Percentiles rank a stretch among this genome's conserved stretches.
Conservation (phyloP, 2,797 vertebrate genomes). For the Anguilla megastoma region DNA sequence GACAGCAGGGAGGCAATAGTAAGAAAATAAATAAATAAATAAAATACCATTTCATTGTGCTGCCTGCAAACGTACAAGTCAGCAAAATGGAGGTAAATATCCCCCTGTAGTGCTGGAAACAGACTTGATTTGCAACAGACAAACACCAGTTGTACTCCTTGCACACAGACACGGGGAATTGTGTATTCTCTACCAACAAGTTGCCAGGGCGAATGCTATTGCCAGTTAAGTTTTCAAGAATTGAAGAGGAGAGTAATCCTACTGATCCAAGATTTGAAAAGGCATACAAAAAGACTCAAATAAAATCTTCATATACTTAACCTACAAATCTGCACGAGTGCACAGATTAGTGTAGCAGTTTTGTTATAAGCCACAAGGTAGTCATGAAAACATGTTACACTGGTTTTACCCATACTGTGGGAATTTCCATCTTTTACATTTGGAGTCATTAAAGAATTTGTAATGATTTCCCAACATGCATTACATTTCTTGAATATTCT, state of each 20-base stretch:
- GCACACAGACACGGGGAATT: conserved; percentile 17
- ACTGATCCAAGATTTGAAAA: not conserved
- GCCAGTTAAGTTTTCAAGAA: conserved; percentile 28
- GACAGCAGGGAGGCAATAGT: conserved; percentile 16
- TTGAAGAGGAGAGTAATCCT: conserved; percentile 33
- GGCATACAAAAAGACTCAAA: not conserved
- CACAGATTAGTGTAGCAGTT: not conserved
- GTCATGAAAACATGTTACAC: not conserved
- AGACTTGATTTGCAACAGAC: conserved; percentile 20
- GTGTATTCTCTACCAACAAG: not conserved
- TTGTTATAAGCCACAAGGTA: not conserved
- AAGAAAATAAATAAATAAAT: conserved; percentile 26
- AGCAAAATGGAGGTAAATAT: conserved; percentile 11
- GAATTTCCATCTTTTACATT: not conserved
- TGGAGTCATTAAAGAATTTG: not conserved
- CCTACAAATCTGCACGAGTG: too few species aligned
- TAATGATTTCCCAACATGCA: not conserved
- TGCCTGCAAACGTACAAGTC: not conserved
- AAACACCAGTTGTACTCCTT: conserved; percentile 23
- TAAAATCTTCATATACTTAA: not conserved
- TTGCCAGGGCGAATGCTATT: conserved; percentile 38
- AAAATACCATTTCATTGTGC: conserved; percentile 4
- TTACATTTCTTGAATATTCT: not conserved
- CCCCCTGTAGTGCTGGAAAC: conserved; percentile 30
- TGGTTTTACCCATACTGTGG: not conserved